phyloP scores from a whole-genome alignment of 2,888 invertebrate species.

The Pecten maximus region DNA sequence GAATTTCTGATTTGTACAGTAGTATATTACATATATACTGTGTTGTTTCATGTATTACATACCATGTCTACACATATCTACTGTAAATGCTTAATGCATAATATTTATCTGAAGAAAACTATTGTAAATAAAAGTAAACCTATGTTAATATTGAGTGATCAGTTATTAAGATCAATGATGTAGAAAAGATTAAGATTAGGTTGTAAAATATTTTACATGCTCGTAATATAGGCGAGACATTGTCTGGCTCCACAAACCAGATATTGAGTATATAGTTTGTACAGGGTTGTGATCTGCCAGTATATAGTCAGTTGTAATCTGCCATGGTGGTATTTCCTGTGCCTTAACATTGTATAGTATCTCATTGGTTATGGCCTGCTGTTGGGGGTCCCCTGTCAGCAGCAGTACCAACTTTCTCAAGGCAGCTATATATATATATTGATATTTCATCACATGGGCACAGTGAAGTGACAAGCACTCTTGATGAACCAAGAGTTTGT shows the following conservation, averaged over 20 bases:
- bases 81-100: not conserved
- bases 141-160: not conserved
- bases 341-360: not conserved
- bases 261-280: not conserved
- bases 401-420: not conserved
- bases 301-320: not conserved
- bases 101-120: not conserved
- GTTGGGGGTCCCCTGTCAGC: not conserved
- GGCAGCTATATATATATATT: slow-evolving; percentile 19
- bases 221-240: not conserved
- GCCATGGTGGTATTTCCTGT: not conserved
- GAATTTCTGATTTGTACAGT: too few relatives aligned
- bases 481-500: not conserved
- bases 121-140: too few relatives aligned
- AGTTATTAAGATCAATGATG: not conserved
- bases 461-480: not conserved
- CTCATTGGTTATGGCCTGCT: not conserved
- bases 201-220: not conserved
- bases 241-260: not conserved
- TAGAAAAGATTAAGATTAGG: not conserved
- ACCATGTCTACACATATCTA: not conserved
- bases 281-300: not conserved
- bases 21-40: not conserved
- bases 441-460: slow-evolving; percentile 21
- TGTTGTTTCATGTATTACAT: not conserved